Base-by-base conservation (phyloP, 2,797 vertebrate genomes). In the Eremophila alpestris region DNA sequence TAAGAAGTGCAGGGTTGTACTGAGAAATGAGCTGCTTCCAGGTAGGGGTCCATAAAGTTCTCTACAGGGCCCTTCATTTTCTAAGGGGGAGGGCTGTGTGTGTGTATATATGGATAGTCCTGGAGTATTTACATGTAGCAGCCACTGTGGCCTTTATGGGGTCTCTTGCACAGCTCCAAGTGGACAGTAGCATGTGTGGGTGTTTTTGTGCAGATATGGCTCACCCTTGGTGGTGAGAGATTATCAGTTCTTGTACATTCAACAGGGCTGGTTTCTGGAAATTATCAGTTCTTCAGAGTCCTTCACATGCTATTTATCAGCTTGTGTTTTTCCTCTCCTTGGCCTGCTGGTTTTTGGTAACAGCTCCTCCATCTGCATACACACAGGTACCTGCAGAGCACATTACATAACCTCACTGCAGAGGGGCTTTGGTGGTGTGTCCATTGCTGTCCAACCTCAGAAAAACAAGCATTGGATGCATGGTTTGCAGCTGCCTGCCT, bases 401-500 rank as follows among this genome's bases (percentile, higher is more conserved):
- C 0, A 0, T 59, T 80, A 17, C 2, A 3, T 29, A 16, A 87
- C 20, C 52, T 85, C 5, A 2, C 24, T 36, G 13, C 76, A 38
- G 13, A 75, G 30, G n/a, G 51, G 9, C 46, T 86, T 88, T 78
- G 59, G 11, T 58, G 27, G 12, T 27, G 6, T 80, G 32, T 62
- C 36, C 4, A 0, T 48, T 86, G 51, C n/a, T 89, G 27, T 46
- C 85, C 58, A 41, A 0, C 1, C 2, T 49, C 27, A 69, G 45
- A 26, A 36, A 7, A 77, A 34, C 12, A 34, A 51, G 30, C 26
- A 7, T 0, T 23, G 46, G 69, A 10, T 73, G 65, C 23, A 7
- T 36, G 34, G 52, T 68, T 85, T 80, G 55, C 56, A 67, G 78
- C 14, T 78, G 49, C 32, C 32, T 59, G 11, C 49, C 68, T 45